phyloP scores from a whole-genome alignment of 2,888 invertebrate species.

The Stratiomys singularior region DNA sequence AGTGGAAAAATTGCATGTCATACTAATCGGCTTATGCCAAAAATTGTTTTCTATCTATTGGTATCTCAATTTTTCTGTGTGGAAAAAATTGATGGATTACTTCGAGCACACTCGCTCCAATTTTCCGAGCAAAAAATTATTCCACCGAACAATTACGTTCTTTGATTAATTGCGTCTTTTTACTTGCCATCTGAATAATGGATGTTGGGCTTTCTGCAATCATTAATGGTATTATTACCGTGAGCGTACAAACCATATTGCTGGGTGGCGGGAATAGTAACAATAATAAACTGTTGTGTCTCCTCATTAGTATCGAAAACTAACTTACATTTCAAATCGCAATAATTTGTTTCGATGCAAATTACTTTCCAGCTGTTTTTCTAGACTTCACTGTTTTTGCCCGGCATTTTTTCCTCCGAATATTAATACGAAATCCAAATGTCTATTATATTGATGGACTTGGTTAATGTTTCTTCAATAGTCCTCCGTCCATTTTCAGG shows the following conservation, averaged over 20 bases:
- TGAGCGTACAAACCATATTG: background rate
- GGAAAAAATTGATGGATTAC: too few relatives aligned
- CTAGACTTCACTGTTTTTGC: constrained; percentile 7
- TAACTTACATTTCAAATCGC: constrained; percentile 18
- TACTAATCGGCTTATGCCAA: too few relatives aligned
- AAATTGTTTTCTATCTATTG: too few relatives aligned
- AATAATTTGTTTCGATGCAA: constrained; percentile 14
- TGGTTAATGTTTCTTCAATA: background rate
- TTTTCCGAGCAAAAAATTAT: too few relatives aligned
- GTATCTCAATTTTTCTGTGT: too few relatives aligned
- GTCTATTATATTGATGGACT: background rate
- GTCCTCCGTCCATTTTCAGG: background rate
- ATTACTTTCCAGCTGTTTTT: constrained; percentile 16
- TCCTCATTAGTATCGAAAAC: background rate
- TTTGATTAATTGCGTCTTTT: background rate
- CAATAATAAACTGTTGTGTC: background rate
- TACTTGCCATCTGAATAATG: background rate
- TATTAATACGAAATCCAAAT: too few relatives aligned
- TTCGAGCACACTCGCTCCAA: too few relatives aligned
- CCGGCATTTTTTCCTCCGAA: background rate
- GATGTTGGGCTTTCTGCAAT: background rate
- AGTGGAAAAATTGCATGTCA: too few relatives aligned
- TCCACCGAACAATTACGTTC: background rate
- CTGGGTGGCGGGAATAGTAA: background rate
- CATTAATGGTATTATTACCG: background rate